Conservation (phyloP, 2,797 vertebrate genomes). For the Darevskia mixta region DNA sequence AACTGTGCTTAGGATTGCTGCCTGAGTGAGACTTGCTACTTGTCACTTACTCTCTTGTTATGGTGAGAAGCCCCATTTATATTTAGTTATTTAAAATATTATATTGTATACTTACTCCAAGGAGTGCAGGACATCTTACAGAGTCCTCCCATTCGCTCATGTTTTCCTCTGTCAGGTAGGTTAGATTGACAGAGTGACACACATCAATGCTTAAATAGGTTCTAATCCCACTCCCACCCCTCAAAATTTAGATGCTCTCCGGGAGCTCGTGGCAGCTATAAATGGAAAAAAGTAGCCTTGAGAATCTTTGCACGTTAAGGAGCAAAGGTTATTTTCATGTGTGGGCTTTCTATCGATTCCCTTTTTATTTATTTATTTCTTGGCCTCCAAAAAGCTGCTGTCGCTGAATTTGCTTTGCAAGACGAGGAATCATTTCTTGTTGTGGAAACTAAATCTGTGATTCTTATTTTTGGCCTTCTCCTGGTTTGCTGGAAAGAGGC, state of each 20-base stretch:
- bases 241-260: neutral
- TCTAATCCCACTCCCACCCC: neutral
- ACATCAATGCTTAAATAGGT: neutral
- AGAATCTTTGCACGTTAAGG: conserved; percentile 59
- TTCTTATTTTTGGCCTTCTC: conserved; percentile 38
- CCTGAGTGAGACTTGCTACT: neutral
- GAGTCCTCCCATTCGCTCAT: too few species aligned
- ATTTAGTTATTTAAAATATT: neutral
- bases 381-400: conserved; percentile 55
- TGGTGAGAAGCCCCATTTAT: neutral
- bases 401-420: conserved; percentile 54
- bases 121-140: neutral
- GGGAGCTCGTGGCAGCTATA: neutral
- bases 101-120: neutral
- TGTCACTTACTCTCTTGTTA: neutral
- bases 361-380: conserved; percentile 31
- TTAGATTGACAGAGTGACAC: too few species aligned
- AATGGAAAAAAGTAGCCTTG: conserved; percentile 36
- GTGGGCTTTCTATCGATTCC: conserved; percentile 43
- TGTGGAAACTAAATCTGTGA: conserved; percentile 37
- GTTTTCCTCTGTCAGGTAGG: too few species aligned
- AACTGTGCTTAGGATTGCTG: neutral
- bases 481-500: conserved; percentile 28
- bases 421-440: conserved; percentile 37
- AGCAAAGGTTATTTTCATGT: conserved; percentile 63